Base-by-base conservation (phyloP, 2,888 invertebrate species). In the Limulus polyphemus region DNA sequence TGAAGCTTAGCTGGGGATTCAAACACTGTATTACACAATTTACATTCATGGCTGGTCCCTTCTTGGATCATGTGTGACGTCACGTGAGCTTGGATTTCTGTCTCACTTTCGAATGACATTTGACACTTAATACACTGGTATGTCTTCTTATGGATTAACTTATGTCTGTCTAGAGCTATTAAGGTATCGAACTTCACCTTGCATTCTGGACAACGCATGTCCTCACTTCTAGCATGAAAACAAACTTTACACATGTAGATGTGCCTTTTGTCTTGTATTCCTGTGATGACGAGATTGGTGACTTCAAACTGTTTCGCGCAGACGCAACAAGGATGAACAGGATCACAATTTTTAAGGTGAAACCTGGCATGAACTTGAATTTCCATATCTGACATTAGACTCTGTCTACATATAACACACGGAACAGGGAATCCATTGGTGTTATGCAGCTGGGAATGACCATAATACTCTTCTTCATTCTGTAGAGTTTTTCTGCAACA, bases 341-440 rank as follows among this genome's bases (percentile, higher is more conserved):
- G 74, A 59, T 68, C 69, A 13, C 63, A 62, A 17, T 62, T 65
- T 57, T 65, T 68, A 32, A 71, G 49, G 73, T 89, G 89, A 73
- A 87, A 90, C 71, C 87, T 85, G 1, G 91, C 92, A 76, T 95
- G 95, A 62, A 94, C 81, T 61, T 88, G 84, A 13, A 93, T 86
- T 76, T 95, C 94, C 57, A 89, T 82, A 70, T 91, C 89, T 0
- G 90, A 90, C 65, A 88, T 86, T 47, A 95, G 79, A 0, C 92
- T 92, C 75, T 95, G 93, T 11, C 93, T 83, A 74, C 95, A 95
- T 54, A 94, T 86, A 16, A 94, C 87, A 75, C 94, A 95, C 17
- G 91, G 87, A 32, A 90, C 84, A 0, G 90, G 90, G 12, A 80
- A 70, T 73, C 68, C 78, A 14, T 11, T 54, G 4, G n/a, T 54